Percentiles rank a stretch among this genome's conserved stretches.
Evolutionary conservation across 92 coral and sea anemone genomes (phyloP).

Genomic region (Zoanthus sociatus): DNA sequence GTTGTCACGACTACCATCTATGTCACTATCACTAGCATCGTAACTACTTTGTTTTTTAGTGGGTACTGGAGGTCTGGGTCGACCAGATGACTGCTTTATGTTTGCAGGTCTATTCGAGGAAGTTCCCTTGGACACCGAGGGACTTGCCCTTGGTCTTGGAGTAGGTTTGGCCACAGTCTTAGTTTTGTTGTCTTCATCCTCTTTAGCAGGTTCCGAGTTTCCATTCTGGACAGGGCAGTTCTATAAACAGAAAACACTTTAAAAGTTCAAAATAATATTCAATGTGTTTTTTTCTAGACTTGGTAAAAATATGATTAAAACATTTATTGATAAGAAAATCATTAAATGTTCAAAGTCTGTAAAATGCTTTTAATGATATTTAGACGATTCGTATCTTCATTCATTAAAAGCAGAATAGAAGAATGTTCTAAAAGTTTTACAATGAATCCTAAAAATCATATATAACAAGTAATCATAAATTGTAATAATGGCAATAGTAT

Average conservation of each 20-base stretch:
- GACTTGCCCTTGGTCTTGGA: conserved; percentile 16
- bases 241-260: conserved; percentile 16
- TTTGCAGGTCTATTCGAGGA: neutral
- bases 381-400: too few relatives aligned
- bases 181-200: conserved; percentile 1
- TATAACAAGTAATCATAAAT: too few relatives aligned
- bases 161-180: conserved; percentile 30
- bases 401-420: too few relatives aligned
- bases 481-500: too few relatives aligned
- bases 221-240: conserved; percentile 60
- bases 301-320: too few relatives aligned
- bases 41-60: conserved; percentile 77
- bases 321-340: too few relatives aligned
- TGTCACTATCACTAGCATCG: conserved; percentile 90
- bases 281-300: too few relatives aligned
- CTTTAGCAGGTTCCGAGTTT: conserved; percentile 24
- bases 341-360: too few relatives aligned
- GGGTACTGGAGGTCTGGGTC: conserved; percentile 29
- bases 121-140: conserved; percentile 23
- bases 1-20: conserved; percentile 76
- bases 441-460: too few relatives aligned
- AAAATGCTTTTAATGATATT: too few relatives aligned
- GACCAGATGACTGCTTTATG: conserved; percentile 10
- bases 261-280: too few relatives aligned
- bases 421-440: too few relatives aligned